Conservation (phyloP, 2,113 vertebrate species). For the Tachuris rubrigastra region DNA sequence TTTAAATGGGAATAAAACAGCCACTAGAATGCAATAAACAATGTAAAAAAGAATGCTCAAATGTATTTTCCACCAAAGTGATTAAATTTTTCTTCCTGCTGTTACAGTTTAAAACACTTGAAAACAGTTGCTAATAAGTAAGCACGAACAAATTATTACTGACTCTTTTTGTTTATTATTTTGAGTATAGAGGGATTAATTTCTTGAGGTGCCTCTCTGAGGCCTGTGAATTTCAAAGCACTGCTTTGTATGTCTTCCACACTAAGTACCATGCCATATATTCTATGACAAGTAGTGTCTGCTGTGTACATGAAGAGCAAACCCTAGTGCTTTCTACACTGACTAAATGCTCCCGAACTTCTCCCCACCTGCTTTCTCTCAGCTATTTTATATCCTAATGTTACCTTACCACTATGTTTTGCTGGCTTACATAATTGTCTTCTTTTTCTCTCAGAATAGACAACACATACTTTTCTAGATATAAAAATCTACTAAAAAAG, state of each 20-base stretch:
- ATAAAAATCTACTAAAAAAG: not conserved
- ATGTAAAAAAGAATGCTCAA: not conserved
- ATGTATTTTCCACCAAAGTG: not conserved
- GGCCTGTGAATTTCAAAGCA: not conserved
- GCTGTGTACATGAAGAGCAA: not conserved
- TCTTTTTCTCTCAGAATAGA: not conserved
- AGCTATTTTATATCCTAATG: not conserved
- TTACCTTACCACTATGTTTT: accelerated
- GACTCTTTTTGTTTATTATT: not conserved
- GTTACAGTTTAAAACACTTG: not conserved
- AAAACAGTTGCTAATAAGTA: not conserved
- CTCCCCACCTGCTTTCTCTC: not conserved
- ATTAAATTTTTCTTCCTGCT: not conserved
- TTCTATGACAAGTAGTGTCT: not conserved
- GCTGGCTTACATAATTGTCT: not conserved
- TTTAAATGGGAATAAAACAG: not conserved
- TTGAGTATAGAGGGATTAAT: not conserved
- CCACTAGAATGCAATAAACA: not conserved
- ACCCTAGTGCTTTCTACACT: not conserved
- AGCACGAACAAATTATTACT: not conserved
- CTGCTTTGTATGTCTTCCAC: not conserved
- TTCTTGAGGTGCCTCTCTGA: not conserved
- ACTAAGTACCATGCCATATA: not conserved
- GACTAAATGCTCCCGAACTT: not conserved
- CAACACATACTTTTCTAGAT: not conserved